Evolutionary conservation across 1,140 invertebrate genomes (phyloP), one percentile per base, ranked within the genome.

Genomic region (Araneus ventricosus): DNA sequence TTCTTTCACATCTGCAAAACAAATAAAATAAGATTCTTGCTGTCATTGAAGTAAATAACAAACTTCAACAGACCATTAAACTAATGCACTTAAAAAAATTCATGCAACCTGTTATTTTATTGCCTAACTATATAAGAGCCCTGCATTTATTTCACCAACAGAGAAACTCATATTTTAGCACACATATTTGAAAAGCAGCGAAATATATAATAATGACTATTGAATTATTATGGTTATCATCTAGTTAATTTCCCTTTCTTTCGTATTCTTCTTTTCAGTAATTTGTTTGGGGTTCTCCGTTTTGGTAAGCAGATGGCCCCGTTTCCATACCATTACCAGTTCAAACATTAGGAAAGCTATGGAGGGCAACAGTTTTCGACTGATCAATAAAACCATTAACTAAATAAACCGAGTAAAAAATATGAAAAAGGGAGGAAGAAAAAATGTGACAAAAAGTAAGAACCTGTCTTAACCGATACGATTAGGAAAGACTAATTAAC

Each of bases 401-500:
- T 70, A 92, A 92, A 92, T 86, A 92, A 79, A 80, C 41, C 34
- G 34, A 27, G 57, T 88, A 45, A 39, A 86, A 86, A 92, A 75
- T 34, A 75, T 37, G 82, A 75, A 86, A 86, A 90, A 37, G 14
- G 39, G 5, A 20, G 37, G 20, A 30, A 3, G 39, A 90, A 87
- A 87, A 87, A 86, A 70, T 41, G 37, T 41, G 37, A 75, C 0
- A n/a, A 7, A 92, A 92, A 86, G 30, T 14, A 84, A 61, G n/a
- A 92, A 86, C 90, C 90, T 91, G 79, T 84, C 90, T 84, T 67
- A 92, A 86, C 90, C 80, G 90, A 92, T 86, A 86, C 90, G 90
- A 91, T 91, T 84, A 91, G 90, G 57, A 90, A 86, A 92, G 90
- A 92, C 90, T 92, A 92, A 92, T 92, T 92, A 92, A 92, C 90